Conservation (phyloP, 2,888 invertebrate genomes). For the Bimastos eiseni region DNA sequence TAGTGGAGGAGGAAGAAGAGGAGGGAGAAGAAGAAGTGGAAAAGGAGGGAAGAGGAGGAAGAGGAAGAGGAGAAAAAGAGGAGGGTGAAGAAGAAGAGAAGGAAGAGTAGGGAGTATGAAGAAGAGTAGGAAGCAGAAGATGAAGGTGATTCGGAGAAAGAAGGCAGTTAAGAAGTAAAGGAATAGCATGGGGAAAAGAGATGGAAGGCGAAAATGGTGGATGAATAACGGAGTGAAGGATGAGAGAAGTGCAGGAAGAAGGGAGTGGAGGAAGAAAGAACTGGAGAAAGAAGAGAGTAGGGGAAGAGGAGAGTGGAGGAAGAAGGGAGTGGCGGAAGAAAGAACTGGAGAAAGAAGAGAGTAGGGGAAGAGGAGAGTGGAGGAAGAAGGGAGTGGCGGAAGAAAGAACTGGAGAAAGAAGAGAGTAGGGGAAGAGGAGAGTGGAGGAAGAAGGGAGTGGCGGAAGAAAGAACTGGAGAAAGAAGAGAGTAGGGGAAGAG, state of each 20-base stretch:
- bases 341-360: too few species aligned
- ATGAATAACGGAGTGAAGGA: background rate
- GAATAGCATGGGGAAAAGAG: background rate
- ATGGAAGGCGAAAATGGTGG: background rate
- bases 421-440: background rate
- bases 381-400: too few species aligned
- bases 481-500: too few species aligned
- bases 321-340: too few species aligned
- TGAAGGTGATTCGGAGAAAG: background rate
- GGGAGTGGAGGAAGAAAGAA: too few species aligned
- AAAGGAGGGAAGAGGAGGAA: background rate
- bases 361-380: too few species aligned
- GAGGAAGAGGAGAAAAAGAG: background rate
- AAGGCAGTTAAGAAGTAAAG: background rate
- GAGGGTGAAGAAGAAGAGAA: background rate
- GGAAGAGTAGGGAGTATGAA: background rate
- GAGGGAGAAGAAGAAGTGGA: background rate
- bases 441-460: background rate
- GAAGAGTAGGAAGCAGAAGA: background rate
- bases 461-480: too few species aligned
- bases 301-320: too few species aligned
- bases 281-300: too few species aligned
- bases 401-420: background rate
- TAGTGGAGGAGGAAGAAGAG: background rate
- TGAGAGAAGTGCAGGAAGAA: background rate